Percentiles rank a stretch among this genome's conserved stretches.
Conservation (phyloP, 2,797 vertebrate species). For the Lycodopsis pacificus region DNA sequence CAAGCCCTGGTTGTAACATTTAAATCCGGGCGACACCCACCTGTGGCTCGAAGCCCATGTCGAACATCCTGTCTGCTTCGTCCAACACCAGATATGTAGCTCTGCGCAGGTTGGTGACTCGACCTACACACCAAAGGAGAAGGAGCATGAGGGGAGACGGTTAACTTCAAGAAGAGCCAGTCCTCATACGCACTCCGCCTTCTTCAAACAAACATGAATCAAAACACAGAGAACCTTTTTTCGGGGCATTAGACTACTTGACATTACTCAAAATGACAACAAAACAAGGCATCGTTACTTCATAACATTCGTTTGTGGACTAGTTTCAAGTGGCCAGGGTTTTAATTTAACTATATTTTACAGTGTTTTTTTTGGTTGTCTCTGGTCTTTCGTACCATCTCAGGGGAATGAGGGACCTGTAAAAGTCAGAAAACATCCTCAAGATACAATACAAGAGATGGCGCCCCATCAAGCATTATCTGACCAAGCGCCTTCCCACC, state of each 20-base stretch:
- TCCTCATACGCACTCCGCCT: constrained; percentile 52
- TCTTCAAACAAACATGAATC: constrained; percentile 57
- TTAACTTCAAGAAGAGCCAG: constrained; percentile 53
- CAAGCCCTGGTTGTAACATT: too few relatives aligned
- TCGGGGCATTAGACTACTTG: constrained; percentile 16
- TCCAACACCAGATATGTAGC: constrained; percentile 97
- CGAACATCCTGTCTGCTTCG: constrained; percentile 99
- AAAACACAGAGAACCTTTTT: constrained; percentile 23
- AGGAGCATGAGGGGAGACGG: constrained; percentile 13
- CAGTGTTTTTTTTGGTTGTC: constrained; percentile 63
- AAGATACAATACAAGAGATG: constrained; percentile 98
- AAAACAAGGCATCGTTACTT: constrained; percentile 37
- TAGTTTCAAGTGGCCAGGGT: constrained; percentile 66
- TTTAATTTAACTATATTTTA: constrained; percentile 35
- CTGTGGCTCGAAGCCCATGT: constrained; percentile 99
- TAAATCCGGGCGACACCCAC: constrained; percentile 72
- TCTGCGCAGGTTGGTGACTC: constrained; percentile 96
- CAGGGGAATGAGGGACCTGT: constrained; percentile 93
- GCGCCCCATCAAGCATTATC: constrained; percentile 95
- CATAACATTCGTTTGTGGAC: constrained; percentile 15
- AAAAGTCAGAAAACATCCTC: constrained; percentile 98
- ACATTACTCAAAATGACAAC: constrained; percentile 30
- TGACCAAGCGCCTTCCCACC: constrained; percentile 92
- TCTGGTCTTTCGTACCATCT: constrained; percentile 97
- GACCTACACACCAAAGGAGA: constrained; percentile 84